Conservation (phyloP, 30 jellyfish, hydroid and myxozoan species). For the Clytia hemisphaerica region DNA sequence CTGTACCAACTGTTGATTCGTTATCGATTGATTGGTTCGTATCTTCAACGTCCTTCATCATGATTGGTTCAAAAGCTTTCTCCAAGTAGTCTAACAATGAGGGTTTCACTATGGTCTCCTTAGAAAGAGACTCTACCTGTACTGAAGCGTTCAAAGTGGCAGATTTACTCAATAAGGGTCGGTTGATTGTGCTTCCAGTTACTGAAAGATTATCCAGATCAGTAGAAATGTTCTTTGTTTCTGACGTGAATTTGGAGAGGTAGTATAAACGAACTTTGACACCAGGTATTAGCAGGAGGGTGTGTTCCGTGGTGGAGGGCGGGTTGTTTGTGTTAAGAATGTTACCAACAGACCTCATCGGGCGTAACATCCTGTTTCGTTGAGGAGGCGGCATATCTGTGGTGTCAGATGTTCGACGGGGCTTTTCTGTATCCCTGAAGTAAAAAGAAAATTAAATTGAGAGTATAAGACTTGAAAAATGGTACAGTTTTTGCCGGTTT, state of each 20-base stretch:
- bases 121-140: conserved; percentile 65
- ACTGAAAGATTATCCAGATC: conserved; percentile 36
- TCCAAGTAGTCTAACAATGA: conserved; percentile 77
- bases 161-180: conserved; percentile 54
- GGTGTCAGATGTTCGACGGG: too few species aligned
- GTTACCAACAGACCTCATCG: too few species aligned
- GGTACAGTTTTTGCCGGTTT: too few species aligned
- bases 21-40: conserved; percentile 34
- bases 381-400: too few species aligned
- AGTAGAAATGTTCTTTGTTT: conserved; percentile 37
- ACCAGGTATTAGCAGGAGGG: conserved; percentile 71
- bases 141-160: conserved; percentile 78
- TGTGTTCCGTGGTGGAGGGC: too few species aligned
- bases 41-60: conserved; percentile 31
- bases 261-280: conserved; percentile 77
- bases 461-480: too few species aligned
- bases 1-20: conserved; percentile 42
- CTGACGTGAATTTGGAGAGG: conserved; percentile 58
- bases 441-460: too few species aligned
- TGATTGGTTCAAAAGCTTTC: conserved; percentile 74
- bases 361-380: too few species aligned
- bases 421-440: too few species aligned
- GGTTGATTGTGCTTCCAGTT: conserved; percentile 22
- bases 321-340: too few species aligned
- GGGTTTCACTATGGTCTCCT: conserved; percentile 85